Base-by-base conservation (phyloP, 1,140 invertebrate genomes). In the Drosophila nigromelanica region DNA sequence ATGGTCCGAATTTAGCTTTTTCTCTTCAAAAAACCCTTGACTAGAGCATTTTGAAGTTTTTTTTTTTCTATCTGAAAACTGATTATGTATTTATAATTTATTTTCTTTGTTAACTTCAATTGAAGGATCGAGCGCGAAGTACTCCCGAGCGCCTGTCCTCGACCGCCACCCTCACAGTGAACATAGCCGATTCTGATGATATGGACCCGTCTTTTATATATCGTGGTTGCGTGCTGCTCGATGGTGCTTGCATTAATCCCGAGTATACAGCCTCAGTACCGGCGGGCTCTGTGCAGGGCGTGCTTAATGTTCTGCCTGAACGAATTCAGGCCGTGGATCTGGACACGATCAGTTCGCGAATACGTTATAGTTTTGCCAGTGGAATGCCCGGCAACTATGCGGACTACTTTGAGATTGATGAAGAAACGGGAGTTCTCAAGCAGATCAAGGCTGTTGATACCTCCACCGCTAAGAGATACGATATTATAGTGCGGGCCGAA, bases 171-270 rank as follows among this genome's bases (percentile, higher is more conserved):
- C 92, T 98, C 51, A 97, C 96, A 0, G 95, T 98, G 0, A 96
- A 97, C 76, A 95, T 98, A 11, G 94, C 95, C 89, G 97, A 98
- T 83, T 96, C 97, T 27, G 97, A 98, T 78, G 97, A 98, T 90
- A 96, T 97, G 89, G 96, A 97, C 91, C 96, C 96, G 0, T 96
- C 96, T 0, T 97, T 97, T 80, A 96, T 97, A 43, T 97, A 97
- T 90, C 94, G 96, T 73, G 96, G 96, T 5, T 97, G 96, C 76
- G 95, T 95, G 80, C 92, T 96, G 1, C 93, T 95, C 50, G 96
- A 97, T 76, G 96, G 96, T 4, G 94, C 95, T 33, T 97, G 96
- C 83, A 95, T 97, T 51, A 96, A 97, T 92, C 96, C 96, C 0
- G 96, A 97, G 92, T 97, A 97, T 87, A 94, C 94, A 4, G 94